These are phyloP conservation scores for Myathropa florea DNA, from an alignment of 2,888 invertebrate genomes.

Conservation along the genomic window DNA sequence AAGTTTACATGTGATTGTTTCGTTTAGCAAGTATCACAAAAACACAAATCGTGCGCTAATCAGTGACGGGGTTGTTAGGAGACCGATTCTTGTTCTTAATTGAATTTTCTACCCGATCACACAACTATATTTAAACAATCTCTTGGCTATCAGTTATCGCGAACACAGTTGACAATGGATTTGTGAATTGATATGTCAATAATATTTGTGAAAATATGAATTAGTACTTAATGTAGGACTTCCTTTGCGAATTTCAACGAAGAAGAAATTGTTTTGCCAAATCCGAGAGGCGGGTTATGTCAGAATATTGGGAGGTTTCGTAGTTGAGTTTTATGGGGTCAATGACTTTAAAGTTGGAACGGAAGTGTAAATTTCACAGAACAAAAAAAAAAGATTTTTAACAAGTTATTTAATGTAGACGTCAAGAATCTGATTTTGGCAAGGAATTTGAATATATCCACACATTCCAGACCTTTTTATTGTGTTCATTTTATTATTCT, in stretches of 20 bases:
- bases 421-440: no score
- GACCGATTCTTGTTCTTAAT: background rate
- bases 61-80: background rate
- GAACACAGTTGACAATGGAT: background rate
- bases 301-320: background rate
- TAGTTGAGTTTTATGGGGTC: no score
- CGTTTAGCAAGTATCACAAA: background rate
- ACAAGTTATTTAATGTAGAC: no score
- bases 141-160: background rate
- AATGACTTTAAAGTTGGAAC: no score
- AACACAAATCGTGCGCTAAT: background rate
- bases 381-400: no score
- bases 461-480: no score
- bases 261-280: slow-evolving; percentile 5
- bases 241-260: background rate
- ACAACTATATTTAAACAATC: background rate
- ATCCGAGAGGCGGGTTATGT: background rate
- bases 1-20: background rate
- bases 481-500: no score
- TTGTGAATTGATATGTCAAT: background rate
- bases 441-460: no score
- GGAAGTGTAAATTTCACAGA: no score
- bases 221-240: slow-evolving; percentile 9
- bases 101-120: background rate
- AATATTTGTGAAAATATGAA: background rate